A percentile compares a stretch with the other conserved stretches of the same genome.
These are phyloP conservation scores for Xiphophorus couchianus DNA, from an alignment of 2,113 vertebrate genomes.

Conservation along the genomic window DNA sequence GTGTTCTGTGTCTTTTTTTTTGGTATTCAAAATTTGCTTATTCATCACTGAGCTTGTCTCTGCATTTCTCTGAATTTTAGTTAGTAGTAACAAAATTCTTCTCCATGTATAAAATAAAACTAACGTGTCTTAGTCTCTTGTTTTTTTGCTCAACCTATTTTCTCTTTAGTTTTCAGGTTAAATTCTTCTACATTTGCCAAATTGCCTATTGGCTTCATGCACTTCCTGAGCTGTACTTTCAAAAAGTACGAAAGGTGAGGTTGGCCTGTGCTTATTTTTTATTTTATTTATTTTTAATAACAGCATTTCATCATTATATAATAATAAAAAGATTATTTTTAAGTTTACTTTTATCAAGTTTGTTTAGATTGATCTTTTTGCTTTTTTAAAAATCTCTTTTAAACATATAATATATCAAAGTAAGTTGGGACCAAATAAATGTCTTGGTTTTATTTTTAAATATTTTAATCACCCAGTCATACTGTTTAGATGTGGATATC, in stretches of 20 bases:
- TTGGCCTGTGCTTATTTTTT: not conserved
- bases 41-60: not conserved
- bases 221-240: conserved; percentile 86
- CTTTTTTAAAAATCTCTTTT: too few species aligned
- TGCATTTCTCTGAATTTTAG: not conserved
- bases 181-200: conserved; percentile 91
- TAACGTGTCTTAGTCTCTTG: not conserved
- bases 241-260: conserved; percentile 85
- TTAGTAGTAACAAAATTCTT: not conserved
- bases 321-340: too few species aligned
- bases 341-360: too few species aligned
- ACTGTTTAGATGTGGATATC: not conserved
- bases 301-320: too few species aligned
- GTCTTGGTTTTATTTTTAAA: too few species aligned
- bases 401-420: too few species aligned
- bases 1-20: not conserved
- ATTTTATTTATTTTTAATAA: too few species aligned
- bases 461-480: too few species aligned
- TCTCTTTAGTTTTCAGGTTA: conserved; percentile 85
- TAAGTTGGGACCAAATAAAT: too few species aligned
- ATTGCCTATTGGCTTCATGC: conserved; percentile 89
- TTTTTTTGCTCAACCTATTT: conserved; percentile 25
- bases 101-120: not conserved
- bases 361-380: too few species aligned
- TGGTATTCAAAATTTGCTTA: not conserved